Conservation (phyloP, 2,797 vertebrate genomes). For the Poeciliopsis gracilis region DNA sequence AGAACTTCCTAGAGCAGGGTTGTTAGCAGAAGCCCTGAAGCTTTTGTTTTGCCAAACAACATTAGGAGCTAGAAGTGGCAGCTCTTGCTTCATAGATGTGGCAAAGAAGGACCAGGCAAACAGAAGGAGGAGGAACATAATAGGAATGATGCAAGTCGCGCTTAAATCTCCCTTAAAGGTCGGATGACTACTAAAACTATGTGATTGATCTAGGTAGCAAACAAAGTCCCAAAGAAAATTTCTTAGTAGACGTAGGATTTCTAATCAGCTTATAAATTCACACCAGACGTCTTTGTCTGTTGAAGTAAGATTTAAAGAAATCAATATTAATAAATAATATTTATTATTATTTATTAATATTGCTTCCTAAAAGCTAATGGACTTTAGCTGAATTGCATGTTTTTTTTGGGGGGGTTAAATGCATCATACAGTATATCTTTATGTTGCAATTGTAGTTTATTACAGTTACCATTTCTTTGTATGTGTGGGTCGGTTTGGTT, state of each 20-base stretch:
- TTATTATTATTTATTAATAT: no score
- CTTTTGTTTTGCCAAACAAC: conserved; percentile 79
- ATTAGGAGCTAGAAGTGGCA: conserved; percentile 78
- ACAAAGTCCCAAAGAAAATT: not conserved
- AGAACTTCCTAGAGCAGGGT: conserved; percentile 71
- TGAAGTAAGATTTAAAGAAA: not conserved
- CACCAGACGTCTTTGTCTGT: not conserved
- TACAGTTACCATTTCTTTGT: not conserved
- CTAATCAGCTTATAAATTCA: not conserved
- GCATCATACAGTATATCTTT: not conserved
- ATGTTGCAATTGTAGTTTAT: not conserved
- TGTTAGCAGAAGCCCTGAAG: conserved; percentile 65
- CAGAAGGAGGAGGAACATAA: conserved; percentile 52
- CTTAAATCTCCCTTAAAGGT: not conserved
- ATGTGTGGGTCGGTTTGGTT: not conserved
- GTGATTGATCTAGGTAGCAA: not conserved
- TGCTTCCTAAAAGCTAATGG: not conserved
- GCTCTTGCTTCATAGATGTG: conserved; percentile 70
- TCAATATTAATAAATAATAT: not conserved
- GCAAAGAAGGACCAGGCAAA: conserved; percentile 67
- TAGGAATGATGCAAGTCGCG: conserved; percentile 48
- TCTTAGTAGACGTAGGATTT: not conserved
- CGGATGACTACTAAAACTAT: not conserved
- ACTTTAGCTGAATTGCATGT: not conserved
- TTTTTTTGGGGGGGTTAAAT: not conserved